Base-by-base conservation (phyloP, 2,797 vertebrate genomes). In the Spinus pinus region DNA sequence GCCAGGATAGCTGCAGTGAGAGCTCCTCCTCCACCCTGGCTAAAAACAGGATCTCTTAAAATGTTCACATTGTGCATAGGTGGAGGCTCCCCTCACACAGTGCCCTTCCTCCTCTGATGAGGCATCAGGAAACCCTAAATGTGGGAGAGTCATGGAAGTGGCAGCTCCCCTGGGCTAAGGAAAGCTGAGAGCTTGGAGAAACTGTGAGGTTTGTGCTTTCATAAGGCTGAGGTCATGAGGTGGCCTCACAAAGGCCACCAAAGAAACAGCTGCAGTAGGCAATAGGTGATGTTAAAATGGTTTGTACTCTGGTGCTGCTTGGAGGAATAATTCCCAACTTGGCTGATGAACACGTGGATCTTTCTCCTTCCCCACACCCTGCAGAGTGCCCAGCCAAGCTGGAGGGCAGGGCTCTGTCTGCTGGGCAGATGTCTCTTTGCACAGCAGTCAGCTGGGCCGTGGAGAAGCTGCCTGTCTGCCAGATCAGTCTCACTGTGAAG, bases 381-480 rank as follows among this genome's bases (percentile, higher is more conserved):
- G 9, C 50, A 69, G 30, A 53, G 17, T 13, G n/a, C 17, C n/a
- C 33, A 72, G 8, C 8, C 56, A 56, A 56, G 44, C 37, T 50
- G 39, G 11, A 57, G 11, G 20, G 14, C 15, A 19, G 0, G 0
- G 33, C n/a, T 54, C 7, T 35, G 9, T 23, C 53, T 93, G 1
- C 2, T 33, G 47, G 31, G n/a, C 47, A 62, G 42, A 28, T 9
- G 3, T 18, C 12, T 85, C 27, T 65, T 23, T 28, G 21, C 37
- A 35, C n/a, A 71, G 14, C 1, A 51, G 14, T 47, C 79, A 70
- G 23, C 61, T 9, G 21, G 10, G 33, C 47, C 49, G 23, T 24
- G n/a, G 21, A 78, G 57, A 61, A 84, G n/a, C 14, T 20, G 11
- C 13, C 21, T 54, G 83, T 79, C 9, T 79, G 25, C 21, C 62